Evolutionary conservation across 2,113 vertebrate genomes (phyloP).

Genomic region (Mesitornis unicolor): DNA sequence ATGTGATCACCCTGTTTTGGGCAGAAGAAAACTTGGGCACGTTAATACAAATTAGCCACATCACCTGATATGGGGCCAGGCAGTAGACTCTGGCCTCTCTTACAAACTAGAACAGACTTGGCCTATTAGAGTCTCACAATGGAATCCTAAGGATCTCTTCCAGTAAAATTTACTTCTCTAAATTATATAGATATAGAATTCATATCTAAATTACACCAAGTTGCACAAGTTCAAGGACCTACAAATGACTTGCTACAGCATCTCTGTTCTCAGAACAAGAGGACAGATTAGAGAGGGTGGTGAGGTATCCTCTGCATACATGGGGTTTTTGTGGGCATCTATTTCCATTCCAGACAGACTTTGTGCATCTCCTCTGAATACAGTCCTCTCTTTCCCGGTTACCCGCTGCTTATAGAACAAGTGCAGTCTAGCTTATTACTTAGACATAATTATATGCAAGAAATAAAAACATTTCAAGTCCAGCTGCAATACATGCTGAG

Average conservation of each 20-base stretch:
- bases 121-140: neutral
- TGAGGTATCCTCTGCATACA: neutral
- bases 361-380: neutral
- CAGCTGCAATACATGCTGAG: neutral
- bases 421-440: neutral
- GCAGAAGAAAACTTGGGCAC: neutral
- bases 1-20: neutral
- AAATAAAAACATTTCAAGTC: neutral
- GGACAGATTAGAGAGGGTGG: neutral
- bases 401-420: fast-evolving
- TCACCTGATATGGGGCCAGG: neutral
- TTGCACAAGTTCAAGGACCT: neutral
- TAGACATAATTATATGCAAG: neutral
- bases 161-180: neutral
- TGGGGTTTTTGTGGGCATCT: fast-evolving
- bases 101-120: neutral
- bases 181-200: neutral
- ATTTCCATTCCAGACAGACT: neutral
- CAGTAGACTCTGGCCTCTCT: neutral
- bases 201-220: neutral
- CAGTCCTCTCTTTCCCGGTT: neutral
- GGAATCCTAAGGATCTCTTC: neutral
- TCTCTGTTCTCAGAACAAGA: neutral
- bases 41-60: neutral
- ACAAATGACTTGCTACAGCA: neutral